phyloP scores from a whole-genome alignment of 1,140 invertebrate genomes.

The Subanguina moxae region DNA sequence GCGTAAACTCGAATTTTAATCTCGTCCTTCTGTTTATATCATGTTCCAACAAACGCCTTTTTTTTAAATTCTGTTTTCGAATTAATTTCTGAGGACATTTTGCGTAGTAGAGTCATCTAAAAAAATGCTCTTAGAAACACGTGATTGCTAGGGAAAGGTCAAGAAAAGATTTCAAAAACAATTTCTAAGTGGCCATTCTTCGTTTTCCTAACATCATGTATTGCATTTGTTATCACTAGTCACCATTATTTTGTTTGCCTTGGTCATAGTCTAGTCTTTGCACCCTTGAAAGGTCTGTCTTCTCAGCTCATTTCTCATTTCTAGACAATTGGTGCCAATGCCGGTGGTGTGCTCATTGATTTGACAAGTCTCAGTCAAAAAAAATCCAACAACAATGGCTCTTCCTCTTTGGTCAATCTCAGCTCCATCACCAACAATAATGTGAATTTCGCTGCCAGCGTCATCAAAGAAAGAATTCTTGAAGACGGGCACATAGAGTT shows the following conservation, averaged over 20 bases:
- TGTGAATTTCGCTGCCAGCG: constrained; percentile 35
- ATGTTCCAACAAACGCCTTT: too few species aligned
- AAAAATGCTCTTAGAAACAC: too few species aligned
- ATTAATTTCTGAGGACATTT: too few species aligned
- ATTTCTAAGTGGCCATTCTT: too few species aligned
- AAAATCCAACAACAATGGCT: constrained; percentile 17
- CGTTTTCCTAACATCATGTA: too few species aligned
- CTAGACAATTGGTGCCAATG: constrained; percentile 28
- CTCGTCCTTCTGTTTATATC: too few species aligned
- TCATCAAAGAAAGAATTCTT: constrained; percentile 39
- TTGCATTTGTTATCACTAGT: too few species aligned
- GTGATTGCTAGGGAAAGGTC: too few species aligned
- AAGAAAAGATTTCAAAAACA: too few species aligned
- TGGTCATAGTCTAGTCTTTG: background rate
- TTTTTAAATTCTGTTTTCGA: too few species aligned
- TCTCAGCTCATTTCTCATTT: constrained; percentile 21
- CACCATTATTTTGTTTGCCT: background rate
- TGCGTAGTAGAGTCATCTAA: too few species aligned
- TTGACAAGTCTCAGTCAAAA: constrained; percentile 45
- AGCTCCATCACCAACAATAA: background rate
- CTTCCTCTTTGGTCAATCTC: background rate
- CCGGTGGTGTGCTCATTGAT: constrained; percentile 49
- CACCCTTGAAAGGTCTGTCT: background rate
- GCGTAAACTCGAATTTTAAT: too few species aligned
- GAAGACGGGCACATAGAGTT: constrained; percentile 39